phyloP scores from a whole-genome alignment of 2,113 vertebrate genomes.

The Entomyzon cyanotis region DNA sequence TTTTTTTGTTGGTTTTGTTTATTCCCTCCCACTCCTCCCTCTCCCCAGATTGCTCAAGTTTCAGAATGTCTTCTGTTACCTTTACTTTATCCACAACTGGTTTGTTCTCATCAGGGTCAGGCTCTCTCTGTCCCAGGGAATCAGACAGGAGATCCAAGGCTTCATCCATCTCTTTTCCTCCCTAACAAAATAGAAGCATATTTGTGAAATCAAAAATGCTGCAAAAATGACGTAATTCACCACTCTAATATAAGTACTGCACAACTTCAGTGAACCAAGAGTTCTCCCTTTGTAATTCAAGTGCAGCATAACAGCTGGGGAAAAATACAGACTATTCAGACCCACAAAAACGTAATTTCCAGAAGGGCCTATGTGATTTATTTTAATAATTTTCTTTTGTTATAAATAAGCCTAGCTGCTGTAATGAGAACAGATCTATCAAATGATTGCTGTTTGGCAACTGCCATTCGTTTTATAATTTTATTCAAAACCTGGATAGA shows the following conservation, averaged over 20 bases:
- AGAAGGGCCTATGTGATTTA: neutral
- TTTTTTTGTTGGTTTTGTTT: neutral
- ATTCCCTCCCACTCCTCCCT: too few species aligned
- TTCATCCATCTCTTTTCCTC: constrained; percentile 66
- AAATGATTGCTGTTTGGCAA: neutral
- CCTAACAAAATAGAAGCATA: constrained; percentile 1
- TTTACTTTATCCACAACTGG: constrained; percentile 78
- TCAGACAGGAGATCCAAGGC: constrained; percentile 76
- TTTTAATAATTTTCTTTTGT: neutral
- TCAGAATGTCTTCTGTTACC: constrained; percentile 52
- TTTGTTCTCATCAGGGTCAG: constrained; percentile 75
- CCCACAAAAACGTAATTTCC: neutral
- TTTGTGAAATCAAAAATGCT: neutral
- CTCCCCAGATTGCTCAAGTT: neutral
- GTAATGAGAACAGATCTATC: neutral
- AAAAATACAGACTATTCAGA: neutral
- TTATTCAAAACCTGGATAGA: neutral
- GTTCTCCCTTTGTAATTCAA: neutral
- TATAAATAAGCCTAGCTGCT: neutral
- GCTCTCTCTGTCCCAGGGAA: constrained; percentile 72
- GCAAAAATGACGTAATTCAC: neutral
- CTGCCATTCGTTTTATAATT: neutral
- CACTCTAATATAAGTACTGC: neutral
- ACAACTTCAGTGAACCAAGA: neutral
- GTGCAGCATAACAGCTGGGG: neutral